Evolutionary conservation across 2,113 vertebrate genomes (phyloP), one percentile per base, ranked within the genome.

Genomic region (Silurus meridionalis): DNA sequence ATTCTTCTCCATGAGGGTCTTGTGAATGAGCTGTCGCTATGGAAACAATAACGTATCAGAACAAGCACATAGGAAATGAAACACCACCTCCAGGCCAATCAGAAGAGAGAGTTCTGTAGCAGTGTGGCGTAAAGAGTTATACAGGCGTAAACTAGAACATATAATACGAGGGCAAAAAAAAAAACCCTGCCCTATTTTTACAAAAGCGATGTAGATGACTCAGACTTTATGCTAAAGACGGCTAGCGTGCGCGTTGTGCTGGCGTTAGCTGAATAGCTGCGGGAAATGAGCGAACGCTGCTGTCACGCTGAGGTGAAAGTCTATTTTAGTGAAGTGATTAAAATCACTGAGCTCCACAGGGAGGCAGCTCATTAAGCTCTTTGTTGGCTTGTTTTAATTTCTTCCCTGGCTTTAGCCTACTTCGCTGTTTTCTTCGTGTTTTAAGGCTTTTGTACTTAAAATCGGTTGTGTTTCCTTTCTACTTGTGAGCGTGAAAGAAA

Each of bases 341-440:
- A 69, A 83, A 28, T 71, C 82, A 71, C 50, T 57, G n/a, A 37
- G 52, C 82, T 80, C 78, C 78, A 21, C 82, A 71, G 52, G 52
- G 66, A 69, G 3, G 64, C 23, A 69, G 64, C 63, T 83, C 64
- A 69, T 57, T 57, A 83, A 21, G 66, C 25, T 57, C 64, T 55
- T 83, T 83, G 55, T 80, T 55, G 78, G 55, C 28, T 80, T 80
- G 37, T 58, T 80, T 80, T 80, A 80, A 80, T 80, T 80, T 25
- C 55, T 58, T 80, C 17, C 25, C 25, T 23, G 28, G 55, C 77
- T 58, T 80, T 37, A 37, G 77, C 55, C 55, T 37, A 19, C 55
- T 58, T 58, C 25, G 13, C 25, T 19, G 77, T 80, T 80, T 28
- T 28, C 46, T 58, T 57, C 37, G 55, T 37, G 25, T 50, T 80